Evolutionary conservation across 2,888 invertebrate species (phyloP).

Genomic region (Amphipyra tragopoginis): DNA sequence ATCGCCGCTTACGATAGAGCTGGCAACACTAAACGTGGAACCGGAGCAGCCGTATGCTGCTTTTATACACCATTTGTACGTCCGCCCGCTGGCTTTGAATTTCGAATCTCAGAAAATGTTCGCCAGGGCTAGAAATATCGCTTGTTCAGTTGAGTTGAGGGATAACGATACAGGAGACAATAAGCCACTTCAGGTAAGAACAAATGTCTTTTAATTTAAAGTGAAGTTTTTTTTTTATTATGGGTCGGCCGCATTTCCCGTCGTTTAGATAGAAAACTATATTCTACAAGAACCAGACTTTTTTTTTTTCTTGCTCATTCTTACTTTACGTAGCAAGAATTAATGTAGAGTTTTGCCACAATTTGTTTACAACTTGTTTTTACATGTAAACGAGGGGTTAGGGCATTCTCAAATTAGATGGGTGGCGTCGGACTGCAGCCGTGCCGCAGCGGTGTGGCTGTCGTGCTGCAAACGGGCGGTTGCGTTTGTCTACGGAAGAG

Average conservation of each 20-base stretch:
- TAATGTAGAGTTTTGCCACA: too few relatives aligned
- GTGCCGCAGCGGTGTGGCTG: too few relatives aligned
- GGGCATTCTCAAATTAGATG: too few relatives aligned
- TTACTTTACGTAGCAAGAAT: too few relatives aligned
- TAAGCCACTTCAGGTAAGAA: slow-evolving; percentile 92
- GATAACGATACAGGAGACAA: slow-evolving; percentile 93
- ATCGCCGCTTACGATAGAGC: slow-evolving; percentile 94
- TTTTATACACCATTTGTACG: slow-evolving; percentile 97
- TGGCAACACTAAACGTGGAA: slow-evolving; percentile 94
- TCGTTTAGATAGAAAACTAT: too few relatives aligned
- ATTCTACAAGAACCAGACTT: too few relatives aligned
- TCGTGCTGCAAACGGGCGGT: too few relatives aligned
- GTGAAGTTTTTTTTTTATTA: not conserved
- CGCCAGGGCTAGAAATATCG: slow-evolving; percentile 97
- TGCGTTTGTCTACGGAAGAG: too few relatives aligned
- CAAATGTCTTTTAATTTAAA: not conserved
- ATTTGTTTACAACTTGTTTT: too few relatives aligned
- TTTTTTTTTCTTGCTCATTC: too few relatives aligned
- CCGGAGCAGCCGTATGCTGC: slow-evolving; percentile 95
- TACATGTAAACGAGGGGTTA: too few relatives aligned
- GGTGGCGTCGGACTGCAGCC: too few relatives aligned
- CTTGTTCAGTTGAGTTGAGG: slow-evolving; percentile 96
- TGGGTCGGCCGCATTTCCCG: not conserved
- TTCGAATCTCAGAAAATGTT: slow-evolving; percentile 98
- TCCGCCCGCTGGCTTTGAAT: slow-evolving; percentile 95